Evolutionary conservation across 2,797 vertebrate genomes (phyloP), one percentile per base, ranked within the genome.

Genomic region (Channa striata): DNA sequence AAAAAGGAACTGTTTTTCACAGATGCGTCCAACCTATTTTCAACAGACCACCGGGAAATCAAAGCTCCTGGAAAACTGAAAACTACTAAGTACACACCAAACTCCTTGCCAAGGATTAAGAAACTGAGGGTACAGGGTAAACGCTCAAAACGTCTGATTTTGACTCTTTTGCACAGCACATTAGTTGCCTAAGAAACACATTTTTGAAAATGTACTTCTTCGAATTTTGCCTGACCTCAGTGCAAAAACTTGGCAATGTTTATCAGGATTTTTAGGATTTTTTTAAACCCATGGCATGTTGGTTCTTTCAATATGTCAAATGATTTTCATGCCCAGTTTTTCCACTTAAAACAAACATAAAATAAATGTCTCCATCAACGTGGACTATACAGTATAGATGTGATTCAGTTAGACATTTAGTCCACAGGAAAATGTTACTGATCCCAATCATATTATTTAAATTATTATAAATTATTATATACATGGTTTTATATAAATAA

Each of bases 1-100:
- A n/a, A n/a, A 82, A 83, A 82, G 61, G 74, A 71, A n/a, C 44
- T 33, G 19, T 48, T 50, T 51, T 68, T 30, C 39, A 51, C 4
- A 71, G 43, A 72, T 40, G 73, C 14, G 63, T 48, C 7, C 14
- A 66, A 49, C 16, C 1, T 48, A 56, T 56, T 63, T 65, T 37
- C 17, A 66, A 43, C 46, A 57, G 23, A 44, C 11, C 51, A 74
- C 53, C 42, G 11, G 30, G 43, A 66, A 48, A 50, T 49, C 23
- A 25, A 50, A 68, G 20, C 46, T 58, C 65, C 11, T 39, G 14
- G 11, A 19, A 46, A 50, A 62, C 25, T 9, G 48, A 39, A 59
- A 59, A 67, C 16, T 56, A 17, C 8, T 20, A 20, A 19, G 48
- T 49, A 52, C 11, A 60, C n/a, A 20, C 17, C 0, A 0, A 17